Evolutionary conservation across 2,888 invertebrate species (phyloP).

Genomic region (Lasioglossum oenotherae): DNA sequence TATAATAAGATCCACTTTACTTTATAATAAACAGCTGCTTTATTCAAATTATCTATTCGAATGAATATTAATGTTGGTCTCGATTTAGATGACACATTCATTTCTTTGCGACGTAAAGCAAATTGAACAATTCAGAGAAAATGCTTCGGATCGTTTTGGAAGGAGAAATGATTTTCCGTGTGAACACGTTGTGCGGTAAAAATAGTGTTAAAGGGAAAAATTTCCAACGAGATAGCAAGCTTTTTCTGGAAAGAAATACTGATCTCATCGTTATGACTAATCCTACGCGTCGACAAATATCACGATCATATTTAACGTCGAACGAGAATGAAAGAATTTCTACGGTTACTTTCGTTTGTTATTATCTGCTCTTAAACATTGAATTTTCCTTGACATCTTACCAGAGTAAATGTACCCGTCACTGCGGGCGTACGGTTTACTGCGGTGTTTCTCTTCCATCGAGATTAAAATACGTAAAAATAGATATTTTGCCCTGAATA

Average conservation of each 20-base stretch:
- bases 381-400: not conserved
- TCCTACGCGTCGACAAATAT: slow-evolving; percentile 22
- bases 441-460: too few relatives aligned
- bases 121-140: not conserved
- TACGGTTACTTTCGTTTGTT: not conserved
- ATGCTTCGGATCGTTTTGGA: not conserved
- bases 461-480: too few relatives aligned
- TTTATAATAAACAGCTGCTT: not conserved
- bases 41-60: not conserved
- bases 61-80: too few relatives aligned
- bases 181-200: not conserved
- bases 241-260: slow-evolving; percentile 26
- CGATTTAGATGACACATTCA: not conserved
- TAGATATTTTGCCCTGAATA: too few relatives aligned
- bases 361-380: not conserved
- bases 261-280: slow-evolving; percentile 58
- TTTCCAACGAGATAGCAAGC: not conserved
- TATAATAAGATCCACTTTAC: too few relatives aligned
- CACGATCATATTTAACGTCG: slow-evolving; percentile 1
- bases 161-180: not conserved
- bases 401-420: too few relatives aligned
- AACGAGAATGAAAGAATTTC: not conserved
- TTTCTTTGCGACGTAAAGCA: not conserved
- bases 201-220: not conserved
- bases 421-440: too few relatives aligned